phyloP scores from a whole-genome alignment of 1,140 invertebrate genomes.

The Sycobia sp. region DNA sequence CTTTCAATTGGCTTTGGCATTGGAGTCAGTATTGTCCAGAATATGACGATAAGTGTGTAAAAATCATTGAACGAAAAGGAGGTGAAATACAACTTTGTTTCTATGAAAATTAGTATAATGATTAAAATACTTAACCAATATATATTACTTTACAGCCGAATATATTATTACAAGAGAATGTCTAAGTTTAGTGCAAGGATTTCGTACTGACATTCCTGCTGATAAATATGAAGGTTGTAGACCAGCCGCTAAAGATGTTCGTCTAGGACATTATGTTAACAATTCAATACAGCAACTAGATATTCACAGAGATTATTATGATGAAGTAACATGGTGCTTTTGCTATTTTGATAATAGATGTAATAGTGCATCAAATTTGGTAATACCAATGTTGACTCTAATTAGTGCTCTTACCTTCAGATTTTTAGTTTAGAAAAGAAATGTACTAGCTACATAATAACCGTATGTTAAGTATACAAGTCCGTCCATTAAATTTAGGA shows the following conservation, averaged over 20 bases:
- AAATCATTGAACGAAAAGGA: conserved; percentile 86
- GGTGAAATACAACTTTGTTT: conserved; percentile 62
- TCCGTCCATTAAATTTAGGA: conserved; percentile 29
- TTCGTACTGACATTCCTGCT: conserved; percentile 86
- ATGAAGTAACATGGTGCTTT: conserved; percentile 86
- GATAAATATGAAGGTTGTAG: conserved; percentile 90
- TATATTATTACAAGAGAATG: conserved; percentile 84
- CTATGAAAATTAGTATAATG: not conserved
- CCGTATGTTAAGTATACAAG: too few species aligned
- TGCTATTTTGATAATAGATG: conserved; percentile 91
- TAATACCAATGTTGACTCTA: conserved; percentile 41
- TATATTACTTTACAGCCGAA: conserved; percentile 67
- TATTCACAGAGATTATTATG: conserved; percentile 82
- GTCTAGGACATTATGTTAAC: conserved; percentile 85
- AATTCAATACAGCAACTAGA: conserved; percentile 86
- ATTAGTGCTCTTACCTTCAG: conserved; percentile 8
- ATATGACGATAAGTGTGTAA: conserved; percentile 86
- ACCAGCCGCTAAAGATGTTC: conserved; percentile 76
- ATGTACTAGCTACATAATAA: too few species aligned
- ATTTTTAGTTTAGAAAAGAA: conserved; percentile 22
- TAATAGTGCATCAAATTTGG: conserved; percentile 63
- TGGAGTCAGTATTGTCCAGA: conserved; percentile 80
- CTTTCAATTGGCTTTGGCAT: conserved; percentile 84
- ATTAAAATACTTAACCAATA: not conserved
- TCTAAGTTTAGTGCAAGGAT: conserved; percentile 76